Conservation (phyloP, 2,888 invertebrate genomes). For the Temnothorax rugatulus region DNA sequence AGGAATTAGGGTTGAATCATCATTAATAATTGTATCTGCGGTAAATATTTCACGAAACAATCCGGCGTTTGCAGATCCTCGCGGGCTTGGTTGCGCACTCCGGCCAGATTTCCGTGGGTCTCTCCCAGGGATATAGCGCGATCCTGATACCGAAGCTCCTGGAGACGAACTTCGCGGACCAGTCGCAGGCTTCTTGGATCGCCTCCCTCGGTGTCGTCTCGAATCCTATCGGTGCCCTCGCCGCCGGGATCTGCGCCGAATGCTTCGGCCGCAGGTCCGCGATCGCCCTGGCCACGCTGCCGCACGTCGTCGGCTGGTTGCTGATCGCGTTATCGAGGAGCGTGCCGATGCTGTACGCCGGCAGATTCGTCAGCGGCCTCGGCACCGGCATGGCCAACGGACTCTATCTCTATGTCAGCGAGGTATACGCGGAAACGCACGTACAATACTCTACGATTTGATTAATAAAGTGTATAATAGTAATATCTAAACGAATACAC, state of each 20-base stretch:
- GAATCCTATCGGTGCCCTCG: slow-evolving; percentile 90
- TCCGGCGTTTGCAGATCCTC: slow-evolving; percentile 87
- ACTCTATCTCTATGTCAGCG: slow-evolving; percentile 84
- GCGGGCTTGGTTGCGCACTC: slow-evolving; percentile 92
- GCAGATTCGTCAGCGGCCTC: slow-evolving; percentile 90
- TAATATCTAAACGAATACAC: background rate
- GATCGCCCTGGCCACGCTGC: slow-evolving; percentile 90
- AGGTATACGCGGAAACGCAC: slow-evolving; percentile 73
- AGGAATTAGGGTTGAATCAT: background rate
- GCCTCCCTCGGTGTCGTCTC: slow-evolving; percentile 91
- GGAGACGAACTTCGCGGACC: slow-evolving; percentile 88
- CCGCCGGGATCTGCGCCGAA: slow-evolving; percentile 91
- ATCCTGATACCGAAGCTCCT: slow-evolving; percentile 91
- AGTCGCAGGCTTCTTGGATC: slow-evolving; percentile 90
- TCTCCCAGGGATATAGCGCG: slow-evolving; percentile 92
- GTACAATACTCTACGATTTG: background rate
- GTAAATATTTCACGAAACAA: background rate
- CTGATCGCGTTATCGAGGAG: slow-evolving; percentile 90
- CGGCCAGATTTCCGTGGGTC: slow-evolving; percentile 92
- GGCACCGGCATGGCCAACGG: slow-evolving; percentile 88
- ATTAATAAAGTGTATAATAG: background rate
- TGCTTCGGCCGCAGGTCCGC: slow-evolving; percentile 89
- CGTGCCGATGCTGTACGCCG: slow-evolving; percentile 89
- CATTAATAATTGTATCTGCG: background rate
- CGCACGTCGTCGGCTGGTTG: slow-evolving; percentile 91